Percentiles rank a stretch among this genome's conserved stretches.
These are phyloP conservation scores for Henicopernis longicauda DNA, from an alignment of 2,113 vertebrate genomes.

Conservation along the genomic window DNA sequence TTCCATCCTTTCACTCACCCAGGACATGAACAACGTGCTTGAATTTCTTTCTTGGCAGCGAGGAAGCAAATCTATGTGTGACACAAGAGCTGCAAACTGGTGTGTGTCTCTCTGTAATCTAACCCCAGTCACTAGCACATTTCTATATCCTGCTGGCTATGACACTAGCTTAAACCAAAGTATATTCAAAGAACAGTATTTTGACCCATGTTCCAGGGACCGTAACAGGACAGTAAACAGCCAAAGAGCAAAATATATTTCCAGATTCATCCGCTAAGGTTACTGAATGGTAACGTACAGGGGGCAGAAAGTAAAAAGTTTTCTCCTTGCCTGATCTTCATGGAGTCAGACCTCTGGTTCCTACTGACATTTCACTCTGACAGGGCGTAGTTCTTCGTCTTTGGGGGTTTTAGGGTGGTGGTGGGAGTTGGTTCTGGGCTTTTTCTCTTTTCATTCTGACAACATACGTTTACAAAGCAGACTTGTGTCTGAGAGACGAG, in stretches of 20 bases:
- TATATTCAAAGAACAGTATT: not conserved
- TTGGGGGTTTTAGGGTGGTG: rapidly evolving
- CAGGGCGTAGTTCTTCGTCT: not conserved
- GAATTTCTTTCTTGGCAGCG: not conserved
- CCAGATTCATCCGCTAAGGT: not conserved
- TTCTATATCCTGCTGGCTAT: not conserved
- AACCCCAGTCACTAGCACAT: not conserved
- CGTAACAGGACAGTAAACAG: not conserved
- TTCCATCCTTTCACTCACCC: not conserved
- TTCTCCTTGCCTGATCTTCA: not conserved
- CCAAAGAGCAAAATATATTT: not conserved
- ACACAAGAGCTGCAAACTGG: not conserved
- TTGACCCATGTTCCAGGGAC: not conserved
- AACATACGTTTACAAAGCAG: not conserved
- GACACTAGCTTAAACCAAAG: not conserved
- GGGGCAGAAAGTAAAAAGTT: not conserved
- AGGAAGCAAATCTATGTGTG: not conserved
- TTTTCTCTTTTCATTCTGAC: not conserved
- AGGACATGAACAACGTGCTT: not conserved
- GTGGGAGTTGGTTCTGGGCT: not conserved
- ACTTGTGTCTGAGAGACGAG: not conserved
- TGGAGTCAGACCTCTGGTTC: not conserved
- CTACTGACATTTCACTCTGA: not conserved
- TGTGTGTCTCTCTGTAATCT: not conserved
- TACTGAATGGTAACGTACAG: not conserved